Conservation (phyloP, 64 coral and sea anemone species). For the Platygyra sinensis region DNA sequence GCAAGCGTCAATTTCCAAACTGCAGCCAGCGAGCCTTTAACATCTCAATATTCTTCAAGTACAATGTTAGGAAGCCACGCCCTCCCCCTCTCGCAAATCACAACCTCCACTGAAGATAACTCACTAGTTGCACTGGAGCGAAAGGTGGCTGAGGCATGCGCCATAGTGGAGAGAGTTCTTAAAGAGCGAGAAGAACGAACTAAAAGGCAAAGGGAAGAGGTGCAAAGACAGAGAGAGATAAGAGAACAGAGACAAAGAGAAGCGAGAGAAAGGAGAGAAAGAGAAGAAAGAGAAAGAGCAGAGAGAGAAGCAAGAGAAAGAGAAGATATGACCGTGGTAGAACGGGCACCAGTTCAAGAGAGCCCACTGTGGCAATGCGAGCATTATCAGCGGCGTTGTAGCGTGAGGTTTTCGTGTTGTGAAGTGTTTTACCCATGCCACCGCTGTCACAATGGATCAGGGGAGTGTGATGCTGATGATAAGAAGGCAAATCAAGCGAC, state of each 20-base stretch:
- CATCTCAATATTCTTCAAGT: not conserved
- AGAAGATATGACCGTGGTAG: not conserved
- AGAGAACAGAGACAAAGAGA: slow-evolving; percentile 23
- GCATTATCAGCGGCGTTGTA: slow-evolving; percentile 60
- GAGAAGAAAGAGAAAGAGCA: not conserved
- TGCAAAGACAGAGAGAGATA: slow-evolving; percentile 1
- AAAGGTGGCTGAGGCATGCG: slow-evolving; percentile 15
- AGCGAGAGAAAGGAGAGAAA: slow-evolving; percentile 13
- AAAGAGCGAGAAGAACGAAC: slow-evolving; percentile 28
- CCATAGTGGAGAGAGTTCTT: slow-evolving; percentile 1
- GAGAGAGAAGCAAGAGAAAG: not conserved
- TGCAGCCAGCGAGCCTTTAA: not conserved
- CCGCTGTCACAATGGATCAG: slow-evolving; percentile 72
- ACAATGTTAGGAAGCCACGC: not conserved
- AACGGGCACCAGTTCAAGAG: slow-evolving; percentile 18
- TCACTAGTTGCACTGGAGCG: slow-evolving; percentile 1
- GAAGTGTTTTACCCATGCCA: slow-evolving; percentile 61
- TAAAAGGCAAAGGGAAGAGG: slow-evolving; percentile 7
- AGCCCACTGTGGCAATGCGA: slow-evolving; percentile 18
- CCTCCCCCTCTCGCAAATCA: not conserved
- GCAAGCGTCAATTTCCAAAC: not conserved
- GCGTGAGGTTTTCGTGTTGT: slow-evolving; percentile 65
- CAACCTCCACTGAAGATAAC: not conserved
- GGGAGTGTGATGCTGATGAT: slow-evolving; percentile 14
- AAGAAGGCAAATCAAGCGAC: slow-evolving; percentile 44